Evolutionary conservation across 2,888 invertebrate genomes (phyloP).

Genomic region (Dendrolimus pini): DNA sequence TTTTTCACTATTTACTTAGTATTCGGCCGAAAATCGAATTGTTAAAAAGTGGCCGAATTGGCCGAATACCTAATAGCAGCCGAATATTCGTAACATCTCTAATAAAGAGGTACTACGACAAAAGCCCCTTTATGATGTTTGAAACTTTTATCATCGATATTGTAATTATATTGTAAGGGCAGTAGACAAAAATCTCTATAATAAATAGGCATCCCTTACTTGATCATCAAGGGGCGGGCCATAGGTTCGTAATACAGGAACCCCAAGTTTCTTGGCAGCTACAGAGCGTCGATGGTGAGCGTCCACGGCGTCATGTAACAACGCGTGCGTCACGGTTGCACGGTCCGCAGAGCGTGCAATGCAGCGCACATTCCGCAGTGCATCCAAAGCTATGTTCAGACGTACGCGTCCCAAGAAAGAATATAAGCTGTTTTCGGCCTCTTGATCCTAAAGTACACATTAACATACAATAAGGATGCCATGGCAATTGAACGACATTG

Average conservation of each 20-base stretch:
- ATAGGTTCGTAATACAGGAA: slow-evolving; percentile 40
- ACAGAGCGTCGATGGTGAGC: slow-evolving; percentile 39
- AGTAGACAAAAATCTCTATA: too few species aligned
- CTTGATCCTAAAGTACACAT: slow-evolving; percentile 23
- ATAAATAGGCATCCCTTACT: slow-evolving; percentile 17
- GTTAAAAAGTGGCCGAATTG: too few species aligned
- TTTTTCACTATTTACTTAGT: too few species aligned
- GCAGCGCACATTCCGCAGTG: slow-evolving; percentile 46
- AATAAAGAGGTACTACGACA: too few species aligned
- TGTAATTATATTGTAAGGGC: too few species aligned
- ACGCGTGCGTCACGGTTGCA: slow-evolving; percentile 25
- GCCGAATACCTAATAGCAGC: too few species aligned
- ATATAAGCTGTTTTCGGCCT: slow-evolving; percentile 46
- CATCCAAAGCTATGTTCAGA: slow-evolving; percentile 51
- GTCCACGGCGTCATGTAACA: slow-evolving; percentile 44
- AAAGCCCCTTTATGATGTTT: too few species aligned
- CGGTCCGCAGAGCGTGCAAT: slow-evolving; percentile 44
- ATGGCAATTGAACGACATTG: too few species aligned
- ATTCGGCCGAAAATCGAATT: too few species aligned
- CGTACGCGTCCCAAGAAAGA: slow-evolving; percentile 50
- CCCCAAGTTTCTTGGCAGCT: slow-evolving; percentile 13
- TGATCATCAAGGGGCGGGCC: slow-evolving; percentile 42
- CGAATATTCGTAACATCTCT: too few species aligned
- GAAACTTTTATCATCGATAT: too few species aligned
- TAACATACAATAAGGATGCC: too few species aligned